Conservation (phyloP, 2,113 vertebrate genomes). For the Salminus brasiliensis region DNA sequence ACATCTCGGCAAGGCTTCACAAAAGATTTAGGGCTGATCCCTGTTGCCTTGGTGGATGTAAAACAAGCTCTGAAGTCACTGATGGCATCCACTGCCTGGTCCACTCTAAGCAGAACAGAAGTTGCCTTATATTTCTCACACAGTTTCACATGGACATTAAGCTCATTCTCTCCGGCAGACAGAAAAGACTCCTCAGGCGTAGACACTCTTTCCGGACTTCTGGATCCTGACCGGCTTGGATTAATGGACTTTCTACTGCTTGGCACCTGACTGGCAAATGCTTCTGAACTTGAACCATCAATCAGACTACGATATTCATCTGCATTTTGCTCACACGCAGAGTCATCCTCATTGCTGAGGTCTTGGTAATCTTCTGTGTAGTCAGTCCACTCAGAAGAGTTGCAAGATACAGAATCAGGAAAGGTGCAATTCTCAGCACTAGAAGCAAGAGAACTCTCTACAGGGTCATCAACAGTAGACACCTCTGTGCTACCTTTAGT, state of each 20-base stretch:
- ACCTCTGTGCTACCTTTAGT: slow-evolving; percentile 23
- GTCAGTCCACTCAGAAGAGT: slow-evolving; percentile 16
- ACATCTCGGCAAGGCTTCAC: slow-evolving; percentile 23
- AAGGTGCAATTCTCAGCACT: neutral
- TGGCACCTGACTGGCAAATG: neutral
- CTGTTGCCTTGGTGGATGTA: slow-evolving; percentile 43
- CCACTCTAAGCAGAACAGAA: neutral
- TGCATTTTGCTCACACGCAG: neutral
- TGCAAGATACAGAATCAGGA: slow-evolving; percentile 26
- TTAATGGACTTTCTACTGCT: no score
- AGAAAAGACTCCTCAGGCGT: neutral
- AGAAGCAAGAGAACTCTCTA: neutral
- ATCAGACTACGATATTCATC: slow-evolving; percentile 38
- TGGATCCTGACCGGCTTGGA: neutral
- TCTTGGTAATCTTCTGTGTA: slow-evolving; percentile 12
- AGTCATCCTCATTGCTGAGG: neutral
- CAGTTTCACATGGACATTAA: neutral
- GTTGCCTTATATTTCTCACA: neutral
- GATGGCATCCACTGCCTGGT: slow-evolving; percentile 41
- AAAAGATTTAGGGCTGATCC: slow-evolving; percentile 20
- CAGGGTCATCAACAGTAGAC: neutral
- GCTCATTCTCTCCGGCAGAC: neutral
- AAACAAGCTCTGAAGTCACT: slow-evolving; percentile 52
- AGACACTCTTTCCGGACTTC: neutral
- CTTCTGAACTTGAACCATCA: slow-evolving; percentile 6